Base-by-base conservation (phyloP, 64 coral and sea anemone species). In the Montipora capricornis region DNA sequence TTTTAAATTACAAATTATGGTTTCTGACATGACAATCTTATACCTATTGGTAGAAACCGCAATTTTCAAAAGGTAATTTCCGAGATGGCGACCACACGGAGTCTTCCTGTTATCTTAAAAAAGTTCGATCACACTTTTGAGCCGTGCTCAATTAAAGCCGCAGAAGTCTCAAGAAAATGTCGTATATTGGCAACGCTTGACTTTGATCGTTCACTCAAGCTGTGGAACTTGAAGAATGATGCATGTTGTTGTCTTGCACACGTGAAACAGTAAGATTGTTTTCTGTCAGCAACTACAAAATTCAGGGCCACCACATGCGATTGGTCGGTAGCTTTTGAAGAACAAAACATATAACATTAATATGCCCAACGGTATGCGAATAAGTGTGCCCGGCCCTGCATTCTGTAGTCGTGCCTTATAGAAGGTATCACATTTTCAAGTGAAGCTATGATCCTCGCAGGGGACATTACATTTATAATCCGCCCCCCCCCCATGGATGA, bases 21-120 rank as follows among this genome's bases (percentile, higher is more conserved):
- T 12, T 15, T 14, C 14, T 15, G 8, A 64, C 61, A 64, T 64
- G 11, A 16, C 3, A 12, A 12, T 14, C 8, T 14, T 2, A 4
- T 12, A 12, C 8, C 61, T 12, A 64, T 16, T 64, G 53, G 11
- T 57, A 11, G 6, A 57, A 57, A 57, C 58, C 66, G 82, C 47
- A 73, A 64, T 44, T 44, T 86, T 44, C 70, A 14, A 15, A 49
- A 45, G 8, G 15, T 14, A 78, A 13, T 46, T 68, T 84, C 44
- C 88, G 87, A 95, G 87, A 95, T 95, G 93, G 93, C 93, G 80
- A 89, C 88, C 19, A 59, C 68, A 5, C 76, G 87, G 17, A 73
- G 82, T 49, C 73, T 95, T 86, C 93, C 93, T 73, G 93, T 95
- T 8, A 89, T 90, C 11, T 79, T 95, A 60, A 95, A 95, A 67